These are phyloP conservation scores for Psammodynastes pulverulentus DNA, from an alignment of 2,113 vertebrate genomes.

Conservation along the genomic window DNA sequence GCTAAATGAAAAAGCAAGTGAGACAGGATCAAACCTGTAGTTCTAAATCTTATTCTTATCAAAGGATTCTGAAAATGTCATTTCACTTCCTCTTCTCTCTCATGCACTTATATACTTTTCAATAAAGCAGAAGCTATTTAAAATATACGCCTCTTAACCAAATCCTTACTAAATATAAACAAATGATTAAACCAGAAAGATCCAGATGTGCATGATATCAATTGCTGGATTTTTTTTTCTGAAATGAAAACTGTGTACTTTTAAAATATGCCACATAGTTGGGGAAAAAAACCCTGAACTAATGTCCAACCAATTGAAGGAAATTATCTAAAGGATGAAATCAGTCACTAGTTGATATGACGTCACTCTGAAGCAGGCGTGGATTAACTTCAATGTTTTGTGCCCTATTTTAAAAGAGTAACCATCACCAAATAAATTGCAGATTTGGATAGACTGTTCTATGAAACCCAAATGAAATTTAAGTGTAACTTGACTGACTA, in stretches of 20 bases:
- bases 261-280: conserved; percentile 61
- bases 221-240: conserved; percentile 43
- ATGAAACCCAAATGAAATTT: conserved; percentile 41
- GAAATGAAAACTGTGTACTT: conserved; percentile 59
- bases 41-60: conserved; percentile 16
- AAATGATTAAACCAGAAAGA: conserved; percentile 67
- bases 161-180: conserved; percentile 60
- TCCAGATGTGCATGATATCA: conserved; percentile 63
- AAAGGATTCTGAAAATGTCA: conserved; percentile 36
- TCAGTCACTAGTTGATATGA: neutral
- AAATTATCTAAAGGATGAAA: conserved; percentile 23
- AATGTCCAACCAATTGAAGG: conserved; percentile 9
- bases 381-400: neutral
- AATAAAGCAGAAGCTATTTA: conserved; percentile 55
- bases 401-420: conserved; percentile 36
- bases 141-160: conserved; percentile 55
- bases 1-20: neutral
- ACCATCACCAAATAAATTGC: conserved; percentile 8
- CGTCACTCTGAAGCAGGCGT: neutral
- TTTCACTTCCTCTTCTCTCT: neutral
- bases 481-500: conserved; percentile 34
- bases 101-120: conserved; percentile 26
- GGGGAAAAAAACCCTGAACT: conserved; percentile 34
- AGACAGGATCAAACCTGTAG: neutral
- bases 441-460: conserved; percentile 35